Conservation (phyloP, 2,797 vertebrate genomes). For the Coluber constrictor region DNA sequence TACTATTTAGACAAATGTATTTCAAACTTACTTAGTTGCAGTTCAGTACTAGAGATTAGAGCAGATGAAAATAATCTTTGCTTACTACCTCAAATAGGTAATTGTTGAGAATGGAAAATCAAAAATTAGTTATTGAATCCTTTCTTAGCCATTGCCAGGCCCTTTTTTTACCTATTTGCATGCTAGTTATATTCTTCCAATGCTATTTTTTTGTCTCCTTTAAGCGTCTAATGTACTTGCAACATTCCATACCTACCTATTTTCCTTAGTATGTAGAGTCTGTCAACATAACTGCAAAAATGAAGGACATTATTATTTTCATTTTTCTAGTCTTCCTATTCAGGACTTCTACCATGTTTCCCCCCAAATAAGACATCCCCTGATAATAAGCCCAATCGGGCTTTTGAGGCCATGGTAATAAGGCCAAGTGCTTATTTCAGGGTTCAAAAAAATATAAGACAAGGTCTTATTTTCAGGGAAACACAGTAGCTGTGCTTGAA, state of each 20-base stretch:
- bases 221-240: neutral
- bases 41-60: neutral
- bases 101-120: constrained; percentile 24
- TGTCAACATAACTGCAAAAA: neutral
- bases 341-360: neutral
- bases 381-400: too few relatives aligned
- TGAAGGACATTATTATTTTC: neutral
- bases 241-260: neutral
- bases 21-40: neutral
- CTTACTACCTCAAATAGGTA: neutral
- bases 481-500: neutral
- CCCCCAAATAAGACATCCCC: too few relatives aligned
- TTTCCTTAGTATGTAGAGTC: neutral
- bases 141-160: neutral
- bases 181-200: neutral
- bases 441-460: too few relatives aligned
- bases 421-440: too few relatives aligned
- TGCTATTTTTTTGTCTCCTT: neutral
- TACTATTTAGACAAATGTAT: neutral
- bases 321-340: neutral
- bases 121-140: constrained; percentile 7
- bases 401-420: too few relatives aligned
- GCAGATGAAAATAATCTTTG: constrained; percentile 22
- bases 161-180: neutral
- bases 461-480: too few relatives aligned